phyloP scores from a whole-genome alignment of 2,797 vertebrate species.

The Rallus crepitans region DNA sequence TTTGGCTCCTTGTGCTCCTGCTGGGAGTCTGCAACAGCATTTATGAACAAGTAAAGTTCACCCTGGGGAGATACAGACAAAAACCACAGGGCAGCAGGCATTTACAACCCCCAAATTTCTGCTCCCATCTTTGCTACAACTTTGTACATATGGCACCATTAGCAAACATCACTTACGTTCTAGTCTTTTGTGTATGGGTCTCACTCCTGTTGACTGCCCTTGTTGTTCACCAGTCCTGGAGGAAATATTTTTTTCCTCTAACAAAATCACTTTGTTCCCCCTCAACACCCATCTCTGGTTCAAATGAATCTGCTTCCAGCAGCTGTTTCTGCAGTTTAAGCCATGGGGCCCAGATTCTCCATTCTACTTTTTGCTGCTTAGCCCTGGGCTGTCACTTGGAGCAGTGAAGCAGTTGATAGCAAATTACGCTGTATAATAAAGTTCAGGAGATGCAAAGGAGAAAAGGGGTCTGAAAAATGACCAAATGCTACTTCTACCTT shows the following conservation, averaged over 20 bases:
- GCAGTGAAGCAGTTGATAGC: background rate
- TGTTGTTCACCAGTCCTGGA: background rate
- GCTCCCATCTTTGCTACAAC: background rate
- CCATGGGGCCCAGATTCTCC: background rate
- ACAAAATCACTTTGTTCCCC: background rate
- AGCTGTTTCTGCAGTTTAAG: background rate
- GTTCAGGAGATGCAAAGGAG: background rate
- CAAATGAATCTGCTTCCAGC: background rate
- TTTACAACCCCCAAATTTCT: background rate
- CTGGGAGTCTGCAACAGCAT: background rate
- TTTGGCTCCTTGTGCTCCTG: background rate
- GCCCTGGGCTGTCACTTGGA: background rate
- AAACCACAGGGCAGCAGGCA: accelerated
- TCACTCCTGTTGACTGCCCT: background rate
- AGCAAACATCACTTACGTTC: background rate
- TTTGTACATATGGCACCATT: background rate
- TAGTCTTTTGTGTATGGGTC: background rate
- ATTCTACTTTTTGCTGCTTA: accelerated
- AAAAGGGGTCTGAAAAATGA: background rate
- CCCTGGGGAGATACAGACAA: background rate
- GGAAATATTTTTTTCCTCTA: background rate
- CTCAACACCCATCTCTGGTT: background rate
- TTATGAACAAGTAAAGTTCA: background rate
- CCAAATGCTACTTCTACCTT: background rate
- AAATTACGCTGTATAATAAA: background rate